Evolutionary conservation across 2,888 invertebrate species (phyloP), one percentile per base, ranked within the genome.

Genomic region (Spialia ferax): DNA sequence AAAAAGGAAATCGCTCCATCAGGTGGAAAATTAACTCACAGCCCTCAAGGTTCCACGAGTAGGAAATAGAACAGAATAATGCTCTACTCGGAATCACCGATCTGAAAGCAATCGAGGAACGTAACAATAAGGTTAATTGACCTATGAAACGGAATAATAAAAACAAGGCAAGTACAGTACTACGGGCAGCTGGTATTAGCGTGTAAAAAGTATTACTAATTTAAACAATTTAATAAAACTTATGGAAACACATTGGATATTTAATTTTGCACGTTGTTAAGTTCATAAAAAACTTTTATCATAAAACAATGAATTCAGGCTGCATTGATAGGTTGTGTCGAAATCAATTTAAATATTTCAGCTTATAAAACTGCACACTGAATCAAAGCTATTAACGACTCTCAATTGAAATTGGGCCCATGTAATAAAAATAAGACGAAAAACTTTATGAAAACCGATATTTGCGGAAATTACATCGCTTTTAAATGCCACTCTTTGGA

Each of bases 91-190:
- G 26, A 54, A 63, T 63, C 63, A 63, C 42, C 66, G 42, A 67
- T 70, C 50, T 54, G 45, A 55, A 60, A 63, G 55, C 69, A 48
- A 54, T 68, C 45, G 60, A 20, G 54, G 23, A 63, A 54, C 20
- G 20, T 13, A 61, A 61, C 60, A 59, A 45, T 59, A 59, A 38
- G 13, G 45, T 45, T 42, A 59, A 45, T 23, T 45, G 59, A 59
- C 42, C 59, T 45, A 59, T 61, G 26, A 61, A 50, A 50, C 13
- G 26, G 26, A 32, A n/a, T 52, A n/a, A 62, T 38, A 52, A 62
- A 38, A 52, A 22, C n/a, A 3, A 32, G 18, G 18, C 45, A 15
- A 55, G 29, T 20, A 45, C 18, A 18, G 18, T 18, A 20, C 18
- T 42, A 45, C 45, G 20, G 45, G 20, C 45, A n/a, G 45, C 45